These are phyloP conservation scores for Hydrotaea diabolus DNA, from an alignment of 2,888 invertebrate genomes.

Conservation along the genomic window DNA sequence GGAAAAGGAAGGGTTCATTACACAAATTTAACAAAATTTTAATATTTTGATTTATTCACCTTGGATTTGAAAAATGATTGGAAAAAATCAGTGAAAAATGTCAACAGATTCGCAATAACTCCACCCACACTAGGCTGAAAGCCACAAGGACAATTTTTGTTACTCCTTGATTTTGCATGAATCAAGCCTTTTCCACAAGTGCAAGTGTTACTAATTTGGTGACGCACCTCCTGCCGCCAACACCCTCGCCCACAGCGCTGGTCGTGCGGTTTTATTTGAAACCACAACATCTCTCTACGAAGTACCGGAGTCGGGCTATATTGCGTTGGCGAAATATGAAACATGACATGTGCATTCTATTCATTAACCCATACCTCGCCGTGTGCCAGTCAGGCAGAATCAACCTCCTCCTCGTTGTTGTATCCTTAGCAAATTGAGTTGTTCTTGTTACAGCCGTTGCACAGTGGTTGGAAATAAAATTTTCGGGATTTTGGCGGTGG, in stretches of 20 bases:
- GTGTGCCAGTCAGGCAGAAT: not conserved
- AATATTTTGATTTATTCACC: not conserved
- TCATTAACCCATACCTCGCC: constrained; percentile 78
- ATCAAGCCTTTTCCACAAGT: constrained; percentile 62
- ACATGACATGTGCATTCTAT: constrained; percentile 81
- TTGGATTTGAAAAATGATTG: not conserved
- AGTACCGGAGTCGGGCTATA: constrained; percentile 28
- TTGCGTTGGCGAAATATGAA: constrained; percentile 74
- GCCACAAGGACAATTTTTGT: constrained; percentile 40
- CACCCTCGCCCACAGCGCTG: constrained; percentile 60
- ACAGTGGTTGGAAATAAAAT: constrained; percentile 10
- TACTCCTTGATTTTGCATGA: constrained; percentile 55
- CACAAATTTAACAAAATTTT: not conserved
- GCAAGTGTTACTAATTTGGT: constrained; percentile 60
- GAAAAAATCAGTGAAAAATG: too few relatives aligned
- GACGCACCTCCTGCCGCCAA: constrained; percentile 41
- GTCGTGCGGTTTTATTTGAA: constrained; percentile 39
- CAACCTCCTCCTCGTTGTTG: constrained; percentile 30
- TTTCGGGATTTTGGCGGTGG: too few relatives aligned
- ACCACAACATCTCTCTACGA: constrained; percentile 43
- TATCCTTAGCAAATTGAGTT: constrained; percentile 57
- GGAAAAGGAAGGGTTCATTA: not conserved
- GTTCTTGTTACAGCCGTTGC: constrained; percentile 55
- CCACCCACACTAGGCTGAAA: constrained; percentile 72
- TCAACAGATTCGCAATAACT: constrained; percentile 76